Base-by-base conservation (phyloP, 2,888 invertebrate species). In the Caenorhabditis sulstoni region DNA sequence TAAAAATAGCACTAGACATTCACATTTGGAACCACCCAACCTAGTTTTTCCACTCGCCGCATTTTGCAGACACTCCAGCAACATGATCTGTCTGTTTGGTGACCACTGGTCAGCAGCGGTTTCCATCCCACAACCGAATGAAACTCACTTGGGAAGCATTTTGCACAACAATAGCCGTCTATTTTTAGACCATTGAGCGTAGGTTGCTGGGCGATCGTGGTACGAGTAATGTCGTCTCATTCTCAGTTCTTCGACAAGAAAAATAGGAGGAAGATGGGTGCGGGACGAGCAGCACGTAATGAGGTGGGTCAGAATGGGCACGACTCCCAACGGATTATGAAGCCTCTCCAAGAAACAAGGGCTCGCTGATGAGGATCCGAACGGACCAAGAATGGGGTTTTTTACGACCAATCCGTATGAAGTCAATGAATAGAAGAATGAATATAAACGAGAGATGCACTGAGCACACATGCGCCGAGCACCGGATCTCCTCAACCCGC, bases 81-180 rank as follows among this genome's bases (percentile, higher is more conserved):
- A 45, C 16, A 55, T 66, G 55, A 61, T 70, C 23, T 53, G 49
- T 50, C 58, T 37, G 22, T 52, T 22, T 16, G 18, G 53, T 65
- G 65, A 50, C 50, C 59, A 58, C n/a, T 74, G 65, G 59, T 59
- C 65, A 66, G 59, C n/a, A 35, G 41, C 8, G 65, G 59, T 59
- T 59, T 59, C 52, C n/a, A 35, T 29, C 8, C 1, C 5, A 45
- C 16, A 45, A 23, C 22, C 16, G 18, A 62, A 23, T 61, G 52
- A 67, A 78, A 79, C 79, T 73, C 61, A 79, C 79, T 74, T 74
- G 62, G 79, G 79, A 66, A 79, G 67, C 79, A 79, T 79, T 68
- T 79, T 79, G 79, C 79, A 79, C 79, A 79, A 68, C 57, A 79
- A 79, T 49, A 79, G 67, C 50, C 66, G 45, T 70, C 78, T 71